phyloP scores from a whole-genome alignment of 2,113 vertebrate genomes.

The Manacus vitellinus region DNA sequence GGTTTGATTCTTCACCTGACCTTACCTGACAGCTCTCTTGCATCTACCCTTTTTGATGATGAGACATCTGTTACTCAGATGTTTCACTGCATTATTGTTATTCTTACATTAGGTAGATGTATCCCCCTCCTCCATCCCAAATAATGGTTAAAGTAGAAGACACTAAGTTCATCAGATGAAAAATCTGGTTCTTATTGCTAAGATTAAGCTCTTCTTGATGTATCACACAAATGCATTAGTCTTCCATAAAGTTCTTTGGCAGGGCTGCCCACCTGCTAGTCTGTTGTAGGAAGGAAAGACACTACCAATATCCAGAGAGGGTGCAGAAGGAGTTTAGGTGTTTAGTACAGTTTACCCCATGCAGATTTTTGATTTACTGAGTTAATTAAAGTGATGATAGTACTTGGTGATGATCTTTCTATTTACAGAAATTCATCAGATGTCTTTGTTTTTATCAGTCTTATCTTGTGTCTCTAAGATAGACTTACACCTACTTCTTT shows the following conservation, averaged over 20 bases:
- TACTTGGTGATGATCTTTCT: not conserved
- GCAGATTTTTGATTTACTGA: not conserved
- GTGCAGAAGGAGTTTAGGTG: not conserved
- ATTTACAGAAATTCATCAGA: not conserved
- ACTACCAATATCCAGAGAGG: not conserved
- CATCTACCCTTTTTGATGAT: not conserved
- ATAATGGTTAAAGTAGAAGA: not conserved
- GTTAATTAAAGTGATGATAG: not conserved
- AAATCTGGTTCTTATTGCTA: not conserved
- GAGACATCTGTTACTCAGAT: constrained; percentile 25
- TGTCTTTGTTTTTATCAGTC: not conserved
- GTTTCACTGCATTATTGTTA: not conserved
- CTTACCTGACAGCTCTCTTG: constrained; percentile 18
- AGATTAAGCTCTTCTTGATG: not conserved
- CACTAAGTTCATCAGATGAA: not conserved
- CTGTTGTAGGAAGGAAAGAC: not conserved
- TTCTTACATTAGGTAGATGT: not conserved
- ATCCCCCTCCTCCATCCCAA: not conserved
- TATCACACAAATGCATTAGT: not conserved
- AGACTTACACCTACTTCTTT: not conserved
- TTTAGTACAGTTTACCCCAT: not conserved
- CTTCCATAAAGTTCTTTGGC: not conserved
- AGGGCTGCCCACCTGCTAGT: not conserved
- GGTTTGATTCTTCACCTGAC: constrained; percentile 17
- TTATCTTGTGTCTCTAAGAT: not conserved